A percentile compares a stretch with the other conserved stretches of the same genome.
Evolutionary conservation across 2,113 vertebrate species (phyloP).

Genomic region (Ursus arctos): DNA sequence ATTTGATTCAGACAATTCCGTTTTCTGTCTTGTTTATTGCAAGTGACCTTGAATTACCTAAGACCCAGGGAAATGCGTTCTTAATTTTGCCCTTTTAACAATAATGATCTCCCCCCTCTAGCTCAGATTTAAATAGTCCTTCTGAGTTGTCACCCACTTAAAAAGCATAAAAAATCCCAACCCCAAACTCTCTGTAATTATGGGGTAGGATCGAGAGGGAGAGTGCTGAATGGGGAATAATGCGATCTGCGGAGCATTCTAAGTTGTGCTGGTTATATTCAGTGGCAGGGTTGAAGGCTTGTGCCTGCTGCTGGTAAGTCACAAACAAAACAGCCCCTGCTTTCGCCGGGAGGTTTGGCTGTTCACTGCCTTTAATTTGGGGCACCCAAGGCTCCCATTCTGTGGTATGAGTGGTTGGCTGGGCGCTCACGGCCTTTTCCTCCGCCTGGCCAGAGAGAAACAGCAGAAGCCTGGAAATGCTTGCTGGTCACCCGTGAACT

Average conservation of each 20-base stretch:
- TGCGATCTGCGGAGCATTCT: background rate
- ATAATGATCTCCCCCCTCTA: background rate
- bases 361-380: background rate
- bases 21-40: constrained; percentile 57
- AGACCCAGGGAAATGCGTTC: constrained; percentile 65
- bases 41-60: constrained; percentile 74
- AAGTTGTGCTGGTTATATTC: constrained; percentile 46
- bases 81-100: constrained; percentile 69
- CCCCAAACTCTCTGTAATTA: constrained; percentile 70
- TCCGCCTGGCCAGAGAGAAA: background rate
- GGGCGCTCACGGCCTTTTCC: background rate
- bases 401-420: background rate
- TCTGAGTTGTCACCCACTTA: constrained; percentile 62
- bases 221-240: constrained; percentile 57
- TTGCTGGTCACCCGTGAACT: background rate
- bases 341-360: background rate
- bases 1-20: background rate
- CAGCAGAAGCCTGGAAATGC: background rate
- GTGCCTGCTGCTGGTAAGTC: constrained; percentile 30
- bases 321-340: background rate
- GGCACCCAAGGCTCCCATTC: background rate
- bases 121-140: constrained; percentile 76
- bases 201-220: constrained; percentile 34
- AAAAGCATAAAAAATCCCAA: constrained; percentile 64
- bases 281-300: background rate